These are phyloP conservation scores for Vanessa tameamea DNA, from an alignment of 1,140 invertebrate species.

Conservation along the genomic window DNA sequence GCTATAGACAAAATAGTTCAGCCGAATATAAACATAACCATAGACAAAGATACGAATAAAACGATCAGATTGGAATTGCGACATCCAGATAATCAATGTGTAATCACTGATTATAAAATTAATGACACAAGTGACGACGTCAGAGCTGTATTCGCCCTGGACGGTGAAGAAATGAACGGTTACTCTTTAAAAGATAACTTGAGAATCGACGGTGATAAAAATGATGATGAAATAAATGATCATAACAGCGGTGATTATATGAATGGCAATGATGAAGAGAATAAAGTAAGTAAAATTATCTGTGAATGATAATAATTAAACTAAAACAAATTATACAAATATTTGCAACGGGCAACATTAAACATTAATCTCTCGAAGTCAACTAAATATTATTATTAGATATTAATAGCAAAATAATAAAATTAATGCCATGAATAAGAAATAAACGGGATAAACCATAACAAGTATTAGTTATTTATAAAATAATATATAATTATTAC, in stretches of 20 bases:
- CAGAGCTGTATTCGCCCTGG: conserved; percentile 21
- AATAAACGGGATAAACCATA: no score
- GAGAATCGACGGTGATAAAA: conserved; percentile 10
- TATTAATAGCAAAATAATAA: no score
- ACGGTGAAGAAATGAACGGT: conserved; percentile 8
- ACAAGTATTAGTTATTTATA: no score
- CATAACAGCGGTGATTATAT: conserved; percentile 10
- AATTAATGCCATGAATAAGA: no score
- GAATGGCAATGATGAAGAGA: conserved; percentile 30
- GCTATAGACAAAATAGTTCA: conserved; percentile 46
- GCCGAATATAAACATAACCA: conserved; percentile 57
- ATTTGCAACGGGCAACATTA: no score
- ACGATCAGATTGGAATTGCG: conserved; percentile 64
- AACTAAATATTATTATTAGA: no score
- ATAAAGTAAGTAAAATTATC: conserved; percentile 41
- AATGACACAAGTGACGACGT: conserved; percentile 37
- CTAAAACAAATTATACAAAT: no score
- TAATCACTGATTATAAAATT: conserved; percentile 53
- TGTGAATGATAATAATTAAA: neutral
- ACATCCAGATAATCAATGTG: conserved; percentile 53
- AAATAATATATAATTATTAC: no score
- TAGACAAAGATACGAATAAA: conserved; percentile 60
- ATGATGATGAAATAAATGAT: conserved; percentile 17
- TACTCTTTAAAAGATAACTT: conserved; percentile 19
- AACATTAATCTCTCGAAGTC: no score